Conservation (phyloP, 2,888 invertebrate genomes). For the Morpho deidamia region DNA sequence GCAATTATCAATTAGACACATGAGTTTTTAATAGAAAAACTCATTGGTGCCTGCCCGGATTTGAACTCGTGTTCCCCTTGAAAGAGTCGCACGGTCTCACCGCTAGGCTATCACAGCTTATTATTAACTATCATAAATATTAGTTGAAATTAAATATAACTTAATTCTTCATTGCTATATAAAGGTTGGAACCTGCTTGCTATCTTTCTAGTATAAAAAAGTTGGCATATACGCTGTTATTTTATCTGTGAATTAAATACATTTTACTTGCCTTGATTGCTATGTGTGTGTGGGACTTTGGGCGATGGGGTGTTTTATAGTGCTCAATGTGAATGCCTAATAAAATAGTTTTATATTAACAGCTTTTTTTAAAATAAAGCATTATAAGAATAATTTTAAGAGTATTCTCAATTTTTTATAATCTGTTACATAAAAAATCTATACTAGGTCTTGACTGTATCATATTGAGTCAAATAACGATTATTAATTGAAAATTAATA, state of each 20-base stretch:
- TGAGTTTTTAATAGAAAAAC: no score
- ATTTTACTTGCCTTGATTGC: slow-evolving; percentile 63
- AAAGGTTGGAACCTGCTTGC: no score
- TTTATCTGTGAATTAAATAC: slow-evolving; percentile 3
- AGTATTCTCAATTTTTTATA: not conserved
- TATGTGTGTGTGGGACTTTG: slow-evolving; percentile 49
- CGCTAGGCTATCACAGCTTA: no score
- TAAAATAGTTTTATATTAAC: not conserved
- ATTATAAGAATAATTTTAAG: not conserved
- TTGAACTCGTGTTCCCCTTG: no score
- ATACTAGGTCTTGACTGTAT: not conserved
- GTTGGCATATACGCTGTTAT: not conserved
- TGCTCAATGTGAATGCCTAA: slow-evolving; percentile 16
- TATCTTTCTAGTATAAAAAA: no score
- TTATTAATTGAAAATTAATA: slow-evolving; percentile 8
- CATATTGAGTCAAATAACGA: slow-evolving; percentile 2
- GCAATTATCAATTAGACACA: no score
- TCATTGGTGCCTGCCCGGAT: no score
- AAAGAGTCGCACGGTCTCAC: no score
- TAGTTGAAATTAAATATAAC: no score
- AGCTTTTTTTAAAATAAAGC: not conserved
- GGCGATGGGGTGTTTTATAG: slow-evolving; percentile 40
- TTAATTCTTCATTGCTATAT: no score
- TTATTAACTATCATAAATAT: no score
- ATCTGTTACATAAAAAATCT: not conserved